Evolutionary conservation across 2,888 invertebrate genomes (phyloP).

Genomic region (Tenthredo notha): DNA sequence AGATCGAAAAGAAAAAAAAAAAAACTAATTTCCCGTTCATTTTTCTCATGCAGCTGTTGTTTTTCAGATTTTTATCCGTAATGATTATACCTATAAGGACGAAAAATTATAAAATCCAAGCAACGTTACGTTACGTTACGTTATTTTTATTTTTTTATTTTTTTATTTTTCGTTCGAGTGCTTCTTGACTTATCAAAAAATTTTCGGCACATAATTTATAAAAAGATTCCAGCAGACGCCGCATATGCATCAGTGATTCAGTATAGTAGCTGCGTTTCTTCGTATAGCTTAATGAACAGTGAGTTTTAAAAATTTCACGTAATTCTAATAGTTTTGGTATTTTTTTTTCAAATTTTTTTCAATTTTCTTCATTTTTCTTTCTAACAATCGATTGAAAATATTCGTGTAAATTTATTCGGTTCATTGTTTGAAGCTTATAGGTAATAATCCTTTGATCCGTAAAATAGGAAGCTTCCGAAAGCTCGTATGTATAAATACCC

Average conservation of each 20-base stretch:
- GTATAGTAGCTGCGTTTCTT: neutral
- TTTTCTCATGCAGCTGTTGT: neutral
- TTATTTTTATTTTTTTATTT: too few species aligned
- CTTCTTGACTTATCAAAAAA: conserved; percentile 20
- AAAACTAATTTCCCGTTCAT: neutral
- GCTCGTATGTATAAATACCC: neutral
- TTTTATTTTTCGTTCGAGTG: neutral
- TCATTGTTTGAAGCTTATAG: neutral
- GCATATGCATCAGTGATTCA: neutral
- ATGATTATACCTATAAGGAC: neutral
- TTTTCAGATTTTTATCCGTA: neutral
- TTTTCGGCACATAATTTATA: conserved; percentile 43
- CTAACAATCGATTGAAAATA: neutral
- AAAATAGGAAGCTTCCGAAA: neutral
- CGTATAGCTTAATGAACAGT: neutral
- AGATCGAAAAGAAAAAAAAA: neutral
- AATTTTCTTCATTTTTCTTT: neutral
- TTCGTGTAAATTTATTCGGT: neutral
- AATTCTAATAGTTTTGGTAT: neutral
- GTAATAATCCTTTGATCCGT: neutral
- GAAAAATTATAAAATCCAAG: neutral
- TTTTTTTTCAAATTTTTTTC: neutral
- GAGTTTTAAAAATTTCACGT: neutral
- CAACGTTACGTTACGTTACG: neutral
- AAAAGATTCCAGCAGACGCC: conserved; percentile 35